Percentiles rank a stretch among this genome's conserved stretches.
Conservation (phyloP, 1,140 invertebrate species). For the Trichonephila clavata region DNA sequence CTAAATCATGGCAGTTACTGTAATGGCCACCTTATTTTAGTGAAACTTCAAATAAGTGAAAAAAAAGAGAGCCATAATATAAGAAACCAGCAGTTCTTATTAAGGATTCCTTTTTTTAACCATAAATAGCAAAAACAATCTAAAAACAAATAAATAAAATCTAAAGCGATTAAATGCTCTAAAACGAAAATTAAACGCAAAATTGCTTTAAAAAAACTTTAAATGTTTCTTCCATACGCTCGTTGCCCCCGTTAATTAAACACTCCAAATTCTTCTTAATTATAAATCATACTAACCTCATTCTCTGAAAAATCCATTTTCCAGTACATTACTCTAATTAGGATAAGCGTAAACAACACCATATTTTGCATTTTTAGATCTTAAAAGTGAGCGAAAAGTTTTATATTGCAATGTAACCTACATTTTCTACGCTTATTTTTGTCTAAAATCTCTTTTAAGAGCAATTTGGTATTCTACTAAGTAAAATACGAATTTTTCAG, state of each 20-base stretch:
- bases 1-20: too few species aligned
- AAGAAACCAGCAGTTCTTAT: too few species aligned
- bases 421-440: neutral
- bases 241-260: neutral
- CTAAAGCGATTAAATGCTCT: neutral
- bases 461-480: too few species aligned
- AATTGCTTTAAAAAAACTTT: neutral
- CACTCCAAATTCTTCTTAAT: neutral
- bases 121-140: neutral
- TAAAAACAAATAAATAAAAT: neutral
- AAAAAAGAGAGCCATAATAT: too few species aligned
- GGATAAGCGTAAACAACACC: neutral
- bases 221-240: slow-evolving; percentile 4
- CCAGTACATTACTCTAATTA: slow-evolving; percentile 1
- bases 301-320: neutral
- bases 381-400: too few species aligned
- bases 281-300: neutral
- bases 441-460: neutral
- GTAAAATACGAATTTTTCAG: too few species aligned
- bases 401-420: too few species aligned
- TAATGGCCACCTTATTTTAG: too few species aligned
- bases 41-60: too few species aligned
- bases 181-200: neutral
- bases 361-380: neutral
- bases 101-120: too few species aligned